These are phyloP conservation scores for Eupithecia subumbrata DNA, from an alignment of 2,888 invertebrate genomes.

Conservation along the genomic window DNA sequence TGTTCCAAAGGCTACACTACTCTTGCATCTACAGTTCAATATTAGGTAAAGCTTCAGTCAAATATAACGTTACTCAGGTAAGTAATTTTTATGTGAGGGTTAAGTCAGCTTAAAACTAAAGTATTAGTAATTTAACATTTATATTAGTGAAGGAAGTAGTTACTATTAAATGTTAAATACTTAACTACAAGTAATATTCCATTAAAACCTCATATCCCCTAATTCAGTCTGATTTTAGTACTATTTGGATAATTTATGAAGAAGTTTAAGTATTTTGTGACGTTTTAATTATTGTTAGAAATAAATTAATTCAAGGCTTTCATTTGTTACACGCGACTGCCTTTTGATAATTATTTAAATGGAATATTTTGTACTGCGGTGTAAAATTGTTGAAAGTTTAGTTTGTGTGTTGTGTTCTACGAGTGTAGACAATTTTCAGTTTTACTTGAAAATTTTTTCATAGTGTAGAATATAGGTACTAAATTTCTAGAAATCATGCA, in stretches of 20 bases:
- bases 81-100: not conserved
- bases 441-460: not conserved
- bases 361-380: conserved; percentile 32
- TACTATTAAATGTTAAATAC: not conserved
- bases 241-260: conserved; percentile 33
- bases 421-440: conserved; percentile 18
- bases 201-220: conserved; percentile 12
- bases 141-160: conserved; percentile 10
- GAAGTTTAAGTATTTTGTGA: conserved; percentile 36
- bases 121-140: not conserved
- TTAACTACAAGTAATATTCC: conserved; percentile 9
- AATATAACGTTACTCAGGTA: not conserved
- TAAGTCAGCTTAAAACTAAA: not conserved
- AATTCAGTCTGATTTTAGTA: conserved; percentile 17
- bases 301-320: conserved; percentile 45
- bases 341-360: conserved; percentile 46
- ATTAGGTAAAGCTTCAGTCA: not conserved
- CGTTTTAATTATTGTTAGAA: conserved; percentile 44
- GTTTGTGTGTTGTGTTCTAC: conserved; percentile 34
- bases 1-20: not conserved
- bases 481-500: not conserved
- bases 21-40: not conserved
- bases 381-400: conserved; percentile 34
- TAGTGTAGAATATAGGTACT: not conserved
- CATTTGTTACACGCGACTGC: conserved; percentile 41